Evolutionary conservation across 35 echinoderm and acorn worm genomes (phyloP), one percentile per base, ranked within the genome.

Genomic region (Lytechinus variegatus): DNA sequence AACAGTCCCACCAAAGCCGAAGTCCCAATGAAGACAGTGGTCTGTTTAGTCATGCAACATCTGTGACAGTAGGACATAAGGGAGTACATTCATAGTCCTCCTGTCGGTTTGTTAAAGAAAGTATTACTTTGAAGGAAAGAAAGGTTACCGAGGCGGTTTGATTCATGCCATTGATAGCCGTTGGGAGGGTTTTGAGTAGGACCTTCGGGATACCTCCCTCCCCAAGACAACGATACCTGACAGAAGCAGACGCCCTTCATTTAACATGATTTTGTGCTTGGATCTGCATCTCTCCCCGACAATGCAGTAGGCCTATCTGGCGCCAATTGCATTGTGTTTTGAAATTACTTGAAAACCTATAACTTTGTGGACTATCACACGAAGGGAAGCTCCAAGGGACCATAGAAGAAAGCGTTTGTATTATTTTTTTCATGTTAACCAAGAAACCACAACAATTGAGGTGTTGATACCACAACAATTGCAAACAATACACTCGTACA

Each of bases 1-100:
- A 79, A 16, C n/a, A 14, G 12, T 24, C 66, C n/a, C 66, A 24
- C 66, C 66, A 79, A 7, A 24, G 16, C 16, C 66, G n/a, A 79
- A 79, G 66, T 8, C 14, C 66, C 16, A 24, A 8, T 6, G 66
- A 6, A 79, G 66, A 79, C 66, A 24, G 66, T 79, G 66, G 66
- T 79, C 66, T 79, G 66, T 79, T 79, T 79, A 79, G 66, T 79
- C 66, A 79, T n/a, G 66, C 66, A 79, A 79, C 19, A 79, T n/a
- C 6, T 79, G 66, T 79, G 66, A 79, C 66, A 24, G n/a, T 79
- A 24, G 1, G 66, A 24, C 66, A 79, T 79, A 24, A 79, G 19
- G 14, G 21, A 79, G 66, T 79, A 16, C 19, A 24, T 79, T 79
- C 56, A 58, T 58, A 11, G 5, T 10, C 56, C 6, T n/a, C 6